These are phyloP conservation scores for Falco cherrug DNA, from an alignment of 2,797 vertebrate species.

Conservation along the genomic window DNA sequence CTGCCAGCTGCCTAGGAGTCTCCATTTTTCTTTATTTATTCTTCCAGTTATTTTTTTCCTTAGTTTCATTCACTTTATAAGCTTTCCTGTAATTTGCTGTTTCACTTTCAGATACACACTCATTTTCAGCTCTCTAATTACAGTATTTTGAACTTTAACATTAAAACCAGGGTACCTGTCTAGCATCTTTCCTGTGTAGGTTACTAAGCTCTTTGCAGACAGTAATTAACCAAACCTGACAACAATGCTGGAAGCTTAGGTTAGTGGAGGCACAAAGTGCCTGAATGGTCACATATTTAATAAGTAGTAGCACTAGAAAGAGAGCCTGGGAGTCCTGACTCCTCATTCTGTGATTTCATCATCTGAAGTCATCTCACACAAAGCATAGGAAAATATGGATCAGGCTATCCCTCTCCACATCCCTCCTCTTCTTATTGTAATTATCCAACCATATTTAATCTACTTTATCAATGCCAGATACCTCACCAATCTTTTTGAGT, in stretches of 20 bases:
- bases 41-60: not conserved
- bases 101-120: not conserved
- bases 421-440: not conserved
- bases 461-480: not conserved
- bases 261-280: not conserved
- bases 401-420: not conserved
- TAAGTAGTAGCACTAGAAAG: not conserved
- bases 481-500: not conserved
- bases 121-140: not conserved
- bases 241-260: slow-evolving; percentile 14
- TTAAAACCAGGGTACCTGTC: not conserved
- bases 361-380: not conserved
- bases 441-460: not conserved
- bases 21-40: slow-evolving; percentile 10
- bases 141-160: slow-evolving; percentile 43
- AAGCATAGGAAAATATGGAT: not conserved
- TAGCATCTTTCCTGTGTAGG: not conserved
- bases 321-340: not conserved
- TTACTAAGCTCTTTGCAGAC: slow-evolving; percentile 6
- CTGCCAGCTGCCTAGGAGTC: not conserved
- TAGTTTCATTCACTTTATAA: not conserved
- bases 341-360: not conserved
- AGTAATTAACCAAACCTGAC: slow-evolving; percentile 40
- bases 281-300: slow-evolving; percentile 14
- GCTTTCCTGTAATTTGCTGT: not conserved